These are phyloP conservation scores for Nansenia antarctica DNA, from an alignment of 2,113 vertebrate genomes.

Conservation along the genomic window DNA sequence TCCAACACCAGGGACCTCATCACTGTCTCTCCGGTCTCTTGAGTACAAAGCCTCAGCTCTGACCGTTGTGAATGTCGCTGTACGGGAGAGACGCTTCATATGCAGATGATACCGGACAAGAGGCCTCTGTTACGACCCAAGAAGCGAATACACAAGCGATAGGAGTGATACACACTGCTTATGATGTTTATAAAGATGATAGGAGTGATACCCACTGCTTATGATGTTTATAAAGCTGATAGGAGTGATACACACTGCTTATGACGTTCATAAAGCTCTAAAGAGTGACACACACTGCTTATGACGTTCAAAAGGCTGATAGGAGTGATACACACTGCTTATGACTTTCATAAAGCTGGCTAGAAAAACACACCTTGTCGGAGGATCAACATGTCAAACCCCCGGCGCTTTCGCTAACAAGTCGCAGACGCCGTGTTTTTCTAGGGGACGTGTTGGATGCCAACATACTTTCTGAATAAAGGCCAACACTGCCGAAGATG, in stretches of 20 bases:
- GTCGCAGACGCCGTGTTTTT: slow-evolving; percentile 37
- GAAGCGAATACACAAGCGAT: slow-evolving; percentile 27
- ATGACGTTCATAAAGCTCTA: no score
- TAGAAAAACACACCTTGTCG: slow-evolving; percentile 55
- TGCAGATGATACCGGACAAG: slow-evolving; percentile 27
- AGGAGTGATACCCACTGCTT: no score
- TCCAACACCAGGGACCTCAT: neutral
- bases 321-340: slow-evolving; percentile 38
- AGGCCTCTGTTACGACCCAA: slow-evolving; percentile 21
- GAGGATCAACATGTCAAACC: slow-evolving; percentile 18
- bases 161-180: no score
- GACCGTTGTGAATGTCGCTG: neutral
- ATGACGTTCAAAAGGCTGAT: no score
- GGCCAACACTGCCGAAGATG: slow-evolving; percentile 40
- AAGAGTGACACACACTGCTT: no score
- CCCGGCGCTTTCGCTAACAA: slow-evolving; percentile 36
- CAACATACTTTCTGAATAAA: slow-evolving; percentile 53
- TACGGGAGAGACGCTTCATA: neutral
- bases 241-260: no score
- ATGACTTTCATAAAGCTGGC: slow-evolving; percentile 33
- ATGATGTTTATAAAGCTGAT: no score
- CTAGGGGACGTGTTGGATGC: slow-evolving; percentile 31
- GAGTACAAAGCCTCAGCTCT: neutral
- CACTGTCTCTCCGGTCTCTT: neutral
- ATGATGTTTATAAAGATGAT: no score